These are phyloP conservation scores for Alsophila aescularia DNA, from an alignment of 2,888 invertebrate genomes.

Conservation along the genomic window DNA sequence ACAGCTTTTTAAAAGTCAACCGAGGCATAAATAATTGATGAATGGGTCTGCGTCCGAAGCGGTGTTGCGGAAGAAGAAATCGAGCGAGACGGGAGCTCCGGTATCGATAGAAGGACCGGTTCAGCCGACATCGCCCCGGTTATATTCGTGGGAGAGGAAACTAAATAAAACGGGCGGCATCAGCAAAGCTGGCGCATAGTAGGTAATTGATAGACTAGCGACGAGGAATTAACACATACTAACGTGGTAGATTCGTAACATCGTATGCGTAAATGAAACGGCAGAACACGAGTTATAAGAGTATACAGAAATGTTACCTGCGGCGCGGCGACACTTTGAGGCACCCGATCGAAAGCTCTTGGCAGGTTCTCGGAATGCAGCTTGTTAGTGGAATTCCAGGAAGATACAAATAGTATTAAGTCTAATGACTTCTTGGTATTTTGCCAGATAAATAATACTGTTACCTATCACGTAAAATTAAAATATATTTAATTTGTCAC, in stretches of 20 bases:
- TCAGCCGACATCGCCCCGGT: conserved; percentile 49
- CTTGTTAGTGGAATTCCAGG: neutral
- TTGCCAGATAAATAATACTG: neutral
- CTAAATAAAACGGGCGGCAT: conserved; percentile 46
- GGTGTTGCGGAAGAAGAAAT: conserved; percentile 68
- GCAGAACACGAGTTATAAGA: conserved; percentile 56
- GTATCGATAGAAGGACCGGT: conserved; percentile 63
- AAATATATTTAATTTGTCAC: too few relatives aligned
- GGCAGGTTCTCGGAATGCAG: conserved; percentile 35
- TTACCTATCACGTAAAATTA: neutral
- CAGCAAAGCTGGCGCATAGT: neutral
- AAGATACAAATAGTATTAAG: conserved; percentile 39
- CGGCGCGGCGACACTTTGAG: conserved; percentile 50
- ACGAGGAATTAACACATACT: too few relatives aligned
- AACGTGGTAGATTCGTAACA: conserved; percentile 1
- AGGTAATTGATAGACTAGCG: conserved; percentile 9
- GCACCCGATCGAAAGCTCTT: conserved; percentile 46
- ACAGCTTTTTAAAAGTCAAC: conserved; percentile 60
- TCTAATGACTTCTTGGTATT: conserved; percentile 50
- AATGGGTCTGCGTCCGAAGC: conserved; percentile 55
- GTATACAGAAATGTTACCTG: conserved; percentile 56
- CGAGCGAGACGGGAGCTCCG: conserved; percentile 60
- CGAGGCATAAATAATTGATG: conserved; percentile 69
- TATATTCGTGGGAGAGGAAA: conserved; percentile 62
- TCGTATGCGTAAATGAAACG: conserved; percentile 54